phyloP scores from a whole-genome alignment of 2,888 invertebrate genomes.

The Linnaemya tessellans region DNA sequence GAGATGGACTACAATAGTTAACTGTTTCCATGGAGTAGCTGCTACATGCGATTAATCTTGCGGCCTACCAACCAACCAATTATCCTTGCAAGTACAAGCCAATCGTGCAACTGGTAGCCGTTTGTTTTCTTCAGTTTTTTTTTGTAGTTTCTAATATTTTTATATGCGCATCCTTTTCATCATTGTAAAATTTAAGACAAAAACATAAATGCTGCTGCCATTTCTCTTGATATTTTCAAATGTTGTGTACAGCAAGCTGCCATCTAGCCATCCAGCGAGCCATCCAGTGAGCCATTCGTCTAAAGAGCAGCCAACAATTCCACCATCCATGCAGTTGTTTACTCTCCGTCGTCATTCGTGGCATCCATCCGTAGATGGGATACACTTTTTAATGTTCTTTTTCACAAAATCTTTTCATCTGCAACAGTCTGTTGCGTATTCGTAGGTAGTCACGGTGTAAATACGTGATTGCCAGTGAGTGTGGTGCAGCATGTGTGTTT shows the following conservation, averaged over 20 bases:
- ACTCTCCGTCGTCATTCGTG: slow-evolving; percentile 14
- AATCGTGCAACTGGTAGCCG: slow-evolving; percentile 57
- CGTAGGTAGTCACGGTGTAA: slow-evolving; percentile 30
- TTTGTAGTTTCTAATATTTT: slow-evolving; percentile 32
- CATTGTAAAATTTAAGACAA: slow-evolving; percentile 35
- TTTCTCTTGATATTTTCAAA: slow-evolving; percentile 9
- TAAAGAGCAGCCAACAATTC: not conserved
- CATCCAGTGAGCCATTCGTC: not conserved
- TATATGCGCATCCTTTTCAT: slow-evolving; percentile 51
- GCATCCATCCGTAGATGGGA: slow-evolving; percentile 30
- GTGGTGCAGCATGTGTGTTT: not conserved
- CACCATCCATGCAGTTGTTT: slow-evolving; percentile 30
- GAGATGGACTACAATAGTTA: slow-evolving; percentile 7
- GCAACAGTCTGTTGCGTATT: slow-evolving; percentile 59
- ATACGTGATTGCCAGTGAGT: slow-evolving; percentile 38
- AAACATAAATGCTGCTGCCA: slow-evolving; percentile 37
- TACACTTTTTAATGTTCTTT: slow-evolving; percentile 49
- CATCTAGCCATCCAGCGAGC: slow-evolving; percentile 28
- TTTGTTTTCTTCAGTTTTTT: not conserved
- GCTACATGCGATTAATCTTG: not conserved
- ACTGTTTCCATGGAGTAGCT: not conserved
- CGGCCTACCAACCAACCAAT: slow-evolving; percentile 17
- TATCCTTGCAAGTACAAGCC: not conserved
- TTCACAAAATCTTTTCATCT: slow-evolving; percentile 22
- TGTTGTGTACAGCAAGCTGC: slow-evolving; percentile 53